phyloP scores from a whole-genome alignment of 1,140 invertebrate genomes.

The Varroa destructor region DNA sequence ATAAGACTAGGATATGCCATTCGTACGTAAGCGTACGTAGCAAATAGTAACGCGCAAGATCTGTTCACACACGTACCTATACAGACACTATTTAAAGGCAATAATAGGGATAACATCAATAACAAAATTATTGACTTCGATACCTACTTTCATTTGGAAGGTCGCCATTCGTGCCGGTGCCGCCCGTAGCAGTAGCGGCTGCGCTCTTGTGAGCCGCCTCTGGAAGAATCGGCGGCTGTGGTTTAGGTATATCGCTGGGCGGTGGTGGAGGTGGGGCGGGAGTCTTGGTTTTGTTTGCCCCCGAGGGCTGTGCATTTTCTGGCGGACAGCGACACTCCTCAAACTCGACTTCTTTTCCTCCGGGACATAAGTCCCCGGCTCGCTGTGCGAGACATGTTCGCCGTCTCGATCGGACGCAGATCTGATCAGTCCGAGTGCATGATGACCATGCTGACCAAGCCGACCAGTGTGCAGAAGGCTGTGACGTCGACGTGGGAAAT shows the following conservation, averaged over 20 bases:
- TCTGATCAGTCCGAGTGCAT: slow-evolving; percentile 15
- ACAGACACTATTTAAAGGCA: too few species aligned
- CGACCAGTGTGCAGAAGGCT: slow-evolving; percentile 10
- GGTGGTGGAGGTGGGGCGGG: neutral
- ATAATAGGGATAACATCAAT: too few species aligned
- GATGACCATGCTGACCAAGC: slow-evolving; percentile 18
- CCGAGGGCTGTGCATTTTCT: neutral
- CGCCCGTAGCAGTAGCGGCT: too few species aligned
- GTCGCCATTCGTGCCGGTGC: too few species aligned
- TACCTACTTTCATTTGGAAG: too few species aligned
- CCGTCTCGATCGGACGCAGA: slow-evolving; percentile 20
- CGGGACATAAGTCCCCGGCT: neutral
- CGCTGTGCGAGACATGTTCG: slow-evolving; percentile 17
- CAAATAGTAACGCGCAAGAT: too few species aligned
- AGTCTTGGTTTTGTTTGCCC: neutral
- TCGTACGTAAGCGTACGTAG: too few species aligned
- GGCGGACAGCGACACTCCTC: slow-evolving; percentile 13
- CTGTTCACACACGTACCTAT: too few species aligned
- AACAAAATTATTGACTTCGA: too few species aligned
- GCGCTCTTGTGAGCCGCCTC: too few species aligned
- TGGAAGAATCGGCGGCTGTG: neutral
- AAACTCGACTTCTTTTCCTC: slow-evolving; percentile 20
- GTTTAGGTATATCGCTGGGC: slow-evolving; percentile 18
- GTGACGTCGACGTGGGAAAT: neutral
- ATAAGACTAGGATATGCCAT: too few species aligned